Evolutionary conservation across 2,797 vertebrate genomes (phyloP).

Genomic region (Cossypha caffra): DNA sequence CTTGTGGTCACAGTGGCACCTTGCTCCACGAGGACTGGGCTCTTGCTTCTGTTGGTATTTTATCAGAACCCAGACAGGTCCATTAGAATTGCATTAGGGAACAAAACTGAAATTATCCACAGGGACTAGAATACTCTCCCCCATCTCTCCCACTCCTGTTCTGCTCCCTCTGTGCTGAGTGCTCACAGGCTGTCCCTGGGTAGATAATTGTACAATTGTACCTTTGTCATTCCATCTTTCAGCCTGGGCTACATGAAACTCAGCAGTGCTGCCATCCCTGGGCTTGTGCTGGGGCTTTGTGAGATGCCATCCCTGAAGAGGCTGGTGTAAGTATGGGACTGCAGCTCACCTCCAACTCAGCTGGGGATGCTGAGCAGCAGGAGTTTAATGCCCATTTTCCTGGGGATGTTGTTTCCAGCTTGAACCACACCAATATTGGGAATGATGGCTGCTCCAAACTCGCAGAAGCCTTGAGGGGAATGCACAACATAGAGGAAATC

Average conservation of each 20-base stretch:
- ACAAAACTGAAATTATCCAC: not conserved
- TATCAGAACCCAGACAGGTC: not conserved
- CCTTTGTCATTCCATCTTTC: not conserved
- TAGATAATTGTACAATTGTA: not conserved
- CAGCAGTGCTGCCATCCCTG: constrained; percentile 28
- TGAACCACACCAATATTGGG: constrained; percentile 71
- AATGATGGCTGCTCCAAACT: constrained; percentile 45
- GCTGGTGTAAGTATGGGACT: constrained; percentile 79
- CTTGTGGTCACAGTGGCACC: not conserved
- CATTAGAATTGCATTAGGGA: not conserved
- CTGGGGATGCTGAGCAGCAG: not conserved
- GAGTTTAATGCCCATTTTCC: not conserved
- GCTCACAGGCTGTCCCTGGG: rapidly evolving
- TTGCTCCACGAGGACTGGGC: not conserved
- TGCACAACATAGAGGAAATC: constrained; percentile 76
- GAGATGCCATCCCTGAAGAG: constrained; percentile 68
- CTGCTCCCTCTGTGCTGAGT: not conserved
- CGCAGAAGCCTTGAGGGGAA: constrained; percentile 65
- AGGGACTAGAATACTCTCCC: not conserved
- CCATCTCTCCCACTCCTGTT: not conserved
- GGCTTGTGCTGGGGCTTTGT: constrained; percentile 71
- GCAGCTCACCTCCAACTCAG: rapidly evolving
- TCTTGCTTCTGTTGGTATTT: not conserved
- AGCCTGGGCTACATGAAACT: constrained; percentile 81
- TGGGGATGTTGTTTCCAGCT: constrained; percentile 65